Conservation (phyloP, 2,797 vertebrate species). For the Squalus acanthias region DNA sequence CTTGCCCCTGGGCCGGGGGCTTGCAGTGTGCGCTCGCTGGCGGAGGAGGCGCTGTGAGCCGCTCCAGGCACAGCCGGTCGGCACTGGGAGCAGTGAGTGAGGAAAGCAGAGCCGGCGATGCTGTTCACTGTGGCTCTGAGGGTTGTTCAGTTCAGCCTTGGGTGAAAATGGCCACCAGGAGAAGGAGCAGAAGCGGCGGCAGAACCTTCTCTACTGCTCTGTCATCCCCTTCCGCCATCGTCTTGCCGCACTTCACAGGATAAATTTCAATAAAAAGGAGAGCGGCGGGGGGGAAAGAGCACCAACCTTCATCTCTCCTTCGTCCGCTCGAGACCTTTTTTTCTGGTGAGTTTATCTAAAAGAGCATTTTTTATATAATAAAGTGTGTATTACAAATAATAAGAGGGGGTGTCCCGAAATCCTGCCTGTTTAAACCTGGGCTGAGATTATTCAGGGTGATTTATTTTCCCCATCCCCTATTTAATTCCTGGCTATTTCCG, state of each 20-base stretch:
- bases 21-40: neutral
- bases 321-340: neutral
- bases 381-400: neutral
- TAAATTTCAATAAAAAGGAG: neutral
- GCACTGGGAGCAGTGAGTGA: neutral
- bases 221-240: neutral
- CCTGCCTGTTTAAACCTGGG: neutral
- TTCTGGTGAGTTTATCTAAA: neutral
- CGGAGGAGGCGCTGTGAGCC: neutral
- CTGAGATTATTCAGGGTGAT: neutral
- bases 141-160: conserved; percentile 10
- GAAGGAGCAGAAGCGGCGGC: conserved; percentile 47
- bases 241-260: conserved; percentile 2
- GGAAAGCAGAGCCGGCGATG: neutral
- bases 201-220: neutral
- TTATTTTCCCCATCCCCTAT: neutral
- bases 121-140: neutral
- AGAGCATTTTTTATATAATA: neutral
- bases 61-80: neutral
- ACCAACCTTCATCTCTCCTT: conserved; percentile 36
- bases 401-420: too few relatives aligned
- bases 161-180: conserved; percentile 65
- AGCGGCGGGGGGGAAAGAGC: neutral
- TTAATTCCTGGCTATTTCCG: neutral
- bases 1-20: neutral